Evolutionary conservation across 2,888 invertebrate genomes (phyloP).

Genomic region (Patella depressa): DNA sequence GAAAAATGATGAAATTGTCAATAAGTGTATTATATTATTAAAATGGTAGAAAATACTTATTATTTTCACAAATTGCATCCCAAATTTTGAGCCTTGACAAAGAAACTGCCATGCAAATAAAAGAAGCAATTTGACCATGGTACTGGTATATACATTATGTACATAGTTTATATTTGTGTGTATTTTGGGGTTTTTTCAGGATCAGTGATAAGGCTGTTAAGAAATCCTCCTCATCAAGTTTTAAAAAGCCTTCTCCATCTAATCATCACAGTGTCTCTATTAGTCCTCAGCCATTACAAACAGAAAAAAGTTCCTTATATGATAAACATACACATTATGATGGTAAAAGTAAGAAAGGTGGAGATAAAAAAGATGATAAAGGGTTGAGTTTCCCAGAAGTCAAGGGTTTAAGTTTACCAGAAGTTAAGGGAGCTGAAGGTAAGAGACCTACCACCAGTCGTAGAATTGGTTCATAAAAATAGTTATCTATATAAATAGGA

Average conservation of each 20-base stretch:
- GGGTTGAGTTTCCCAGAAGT: constrained; percentile 34
- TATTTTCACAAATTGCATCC: too few relatives aligned
- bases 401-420: constrained; percentile 53
- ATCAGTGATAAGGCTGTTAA: constrained; percentile 56
- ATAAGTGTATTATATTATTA: too few relatives aligned
- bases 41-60: too few relatives aligned
- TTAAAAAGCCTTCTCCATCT: constrained; percentile 46
- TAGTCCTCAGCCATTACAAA: constrained; percentile 59
- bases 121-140: too few relatives aligned
- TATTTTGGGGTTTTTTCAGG: constrained; percentile 35
- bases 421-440: constrained; percentile 63
- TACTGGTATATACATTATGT: too few relatives aligned
- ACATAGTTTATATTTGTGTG: too few relatives aligned
- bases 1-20: too few relatives aligned
- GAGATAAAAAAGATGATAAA: constrained; percentile 39
- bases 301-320: constrained; percentile 60
- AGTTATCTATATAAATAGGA: too few relatives aligned
- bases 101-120: too few relatives aligned
- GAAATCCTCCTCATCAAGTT: constrained; percentile 40
- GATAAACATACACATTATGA: constrained; percentile 52
- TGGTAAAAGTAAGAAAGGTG: constrained; percentile 39
- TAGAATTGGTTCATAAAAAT: too few relatives aligned
- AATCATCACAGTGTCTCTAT: constrained; percentile 60
- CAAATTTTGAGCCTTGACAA: too few relatives aligned
- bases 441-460: constrained; percentile 1